phyloP scores from a whole-genome alignment of 2,113 vertebrate species.

The Leuciscus idus region DNA sequence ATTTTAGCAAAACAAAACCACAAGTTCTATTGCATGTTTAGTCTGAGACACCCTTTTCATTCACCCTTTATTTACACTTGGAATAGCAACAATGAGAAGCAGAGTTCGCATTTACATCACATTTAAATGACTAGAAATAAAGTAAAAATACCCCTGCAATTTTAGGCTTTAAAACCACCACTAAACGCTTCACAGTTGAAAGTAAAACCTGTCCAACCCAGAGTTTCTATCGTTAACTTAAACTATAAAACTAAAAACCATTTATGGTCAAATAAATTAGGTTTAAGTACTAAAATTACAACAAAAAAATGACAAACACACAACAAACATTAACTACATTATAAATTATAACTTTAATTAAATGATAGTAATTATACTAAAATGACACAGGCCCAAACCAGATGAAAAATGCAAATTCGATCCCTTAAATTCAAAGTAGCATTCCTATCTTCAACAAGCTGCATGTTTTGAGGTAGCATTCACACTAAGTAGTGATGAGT shows the following conservation, averaged over 20 bases:
- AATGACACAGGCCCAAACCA: background rate
- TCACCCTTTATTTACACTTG: background rate
- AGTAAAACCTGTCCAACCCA: background rate
- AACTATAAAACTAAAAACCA: too few relatives aligned
- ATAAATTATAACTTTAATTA: too few relatives aligned
- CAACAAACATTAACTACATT: too few relatives aligned
- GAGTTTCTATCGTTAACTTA: too few relatives aligned
- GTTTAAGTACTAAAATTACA: too few relatives aligned
- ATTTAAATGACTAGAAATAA: background rate
- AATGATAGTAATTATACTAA: too few relatives aligned
- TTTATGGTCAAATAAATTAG: too few relatives aligned
- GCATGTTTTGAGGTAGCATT: background rate
- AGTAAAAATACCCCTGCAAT: background rate
- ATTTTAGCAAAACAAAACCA: constrained; percentile 13
- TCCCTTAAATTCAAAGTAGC: background rate
- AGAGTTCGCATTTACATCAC: background rate
- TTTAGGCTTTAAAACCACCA: background rate
- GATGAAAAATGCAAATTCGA: background rate
- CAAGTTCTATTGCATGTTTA: constrained; percentile 8
- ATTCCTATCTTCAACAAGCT: background rate
- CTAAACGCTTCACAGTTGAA: background rate
- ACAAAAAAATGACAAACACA: too few relatives aligned
- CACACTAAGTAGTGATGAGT: background rate
- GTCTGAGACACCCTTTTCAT: constrained; percentile 15
- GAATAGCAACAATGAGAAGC: background rate